Base-by-base conservation (phyloP, 2,113 vertebrate genomes). In the Rallus limicola region DNA sequence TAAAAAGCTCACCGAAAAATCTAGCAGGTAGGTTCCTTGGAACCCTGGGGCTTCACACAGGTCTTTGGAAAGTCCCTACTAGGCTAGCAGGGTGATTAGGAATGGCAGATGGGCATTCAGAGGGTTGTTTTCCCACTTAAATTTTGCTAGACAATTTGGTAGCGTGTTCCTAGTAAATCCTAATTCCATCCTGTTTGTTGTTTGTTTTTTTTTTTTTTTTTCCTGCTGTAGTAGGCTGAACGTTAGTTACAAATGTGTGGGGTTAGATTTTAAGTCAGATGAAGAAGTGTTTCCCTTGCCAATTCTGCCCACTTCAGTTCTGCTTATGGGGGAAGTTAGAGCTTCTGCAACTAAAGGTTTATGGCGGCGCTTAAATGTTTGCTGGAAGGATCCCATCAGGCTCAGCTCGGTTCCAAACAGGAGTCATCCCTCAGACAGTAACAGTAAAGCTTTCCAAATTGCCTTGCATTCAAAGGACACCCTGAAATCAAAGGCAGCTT, bases 401-500 rank as follows among this genome's bases (percentile, higher is more conserved):
- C 46, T 77, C 50, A 63, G 46, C 71, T 93, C 25, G 46, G 28
- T 80, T 83, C 40, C 60, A 63, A 36, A 81, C 25, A 81, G 80
- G 53, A 81, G 44, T 77, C 28, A 50, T 46, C 59, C 24, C 19
- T 44, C 60, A 60, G 52, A 38, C n/a, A 55, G 64, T 9, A 71
- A 3, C 4, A 74, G 7, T 50, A 74, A 78, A 67, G 36, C 11
- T 89, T 91, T 74, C 36, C 26, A 82, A 63, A 79, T 52, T 19
- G 17, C 34, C 42, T 67, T 50, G 36, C 25, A 72, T 89, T 86
- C 74, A 63, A 75, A 70, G 58, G 26, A 21, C 11, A 31, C 20
- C 48, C 42, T 84, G n/a, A 84, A 89, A 31, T 78, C 46, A 67
- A 64, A 79, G 62, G 64, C 13, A 87, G 13, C 53, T 93, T 94